Evolutionary conservation across 2,797 vertebrate species (phyloP), one percentile per base, ranked within the genome.

Genomic region (Enteromius paludinosus): DNA sequence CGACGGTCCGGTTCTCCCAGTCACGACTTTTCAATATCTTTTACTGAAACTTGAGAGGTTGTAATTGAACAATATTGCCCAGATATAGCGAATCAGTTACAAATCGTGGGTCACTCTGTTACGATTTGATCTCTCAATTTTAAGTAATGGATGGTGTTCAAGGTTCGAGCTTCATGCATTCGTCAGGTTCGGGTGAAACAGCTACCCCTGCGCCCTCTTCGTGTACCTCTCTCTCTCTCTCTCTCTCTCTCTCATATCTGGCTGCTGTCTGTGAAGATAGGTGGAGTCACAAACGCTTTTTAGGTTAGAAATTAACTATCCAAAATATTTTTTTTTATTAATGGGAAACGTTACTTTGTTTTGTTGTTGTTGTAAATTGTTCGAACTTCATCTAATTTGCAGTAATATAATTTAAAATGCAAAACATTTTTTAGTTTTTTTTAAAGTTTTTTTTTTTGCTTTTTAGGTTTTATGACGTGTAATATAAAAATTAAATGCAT

Each of bases 11-110:
- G 20, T 47, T 76, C 52, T 62, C 28, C 6, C 79, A n/a, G 56
- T 77, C 64, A 83, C 81, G 64, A 83, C 73, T 82, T 59, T 56
- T 35, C 78, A 17, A 9, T 47, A 12, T 64, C 30, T 52, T 56
- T 64, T 23, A 75, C 23, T 41, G 23, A 54, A 82, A 82, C 45
- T 82, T 82, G 12, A 52, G 23, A 45, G 35, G 25, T 20, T 30
- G 23, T 68, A 30, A 43, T 68, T 43, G 8, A 59, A 20, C 38
- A 69, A 35, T 43, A 56, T n/a, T 68, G 35, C 3, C n/a, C 20
- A 28, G 2, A 52, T 43, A 49, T 20, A 52, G 30, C 70, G n/a
- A 33, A 17, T 66, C 45, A 28, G 11, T 7, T 56, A 59, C 38
- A 25, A 56, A 56, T 45, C 5, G 7, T 28, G 25, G n/a, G 1